Evolutionary conservation across 2,888 invertebrate species (phyloP).

Genomic region (Apamea epomidion): DNA sequence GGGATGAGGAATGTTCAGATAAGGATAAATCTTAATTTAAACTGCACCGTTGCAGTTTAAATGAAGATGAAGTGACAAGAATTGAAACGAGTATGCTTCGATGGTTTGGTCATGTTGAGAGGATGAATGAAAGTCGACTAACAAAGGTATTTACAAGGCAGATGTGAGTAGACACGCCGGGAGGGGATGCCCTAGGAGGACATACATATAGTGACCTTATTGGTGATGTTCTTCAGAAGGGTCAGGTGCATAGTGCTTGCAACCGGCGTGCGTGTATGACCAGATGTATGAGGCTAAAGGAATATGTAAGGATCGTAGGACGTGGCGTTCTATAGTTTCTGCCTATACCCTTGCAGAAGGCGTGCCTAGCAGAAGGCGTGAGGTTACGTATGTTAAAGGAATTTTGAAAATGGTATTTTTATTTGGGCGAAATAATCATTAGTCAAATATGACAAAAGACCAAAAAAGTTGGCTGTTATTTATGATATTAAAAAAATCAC

Average conservation of each 20-base stretch:
- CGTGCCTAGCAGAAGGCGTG: neutral
- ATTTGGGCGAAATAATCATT: neutral
- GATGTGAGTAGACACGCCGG: too few species aligned
- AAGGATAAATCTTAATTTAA: too few species aligned
- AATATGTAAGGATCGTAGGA: too few species aligned
- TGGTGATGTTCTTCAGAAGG: neutral
- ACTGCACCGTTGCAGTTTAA: neutral
- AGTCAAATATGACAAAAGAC: conserved; percentile 10
- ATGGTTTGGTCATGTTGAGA: neutral
- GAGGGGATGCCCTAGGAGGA: too few species aligned
- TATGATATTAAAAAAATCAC: conserved; percentile 2
- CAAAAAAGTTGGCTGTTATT: neutral
- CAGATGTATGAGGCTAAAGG: too few species aligned
- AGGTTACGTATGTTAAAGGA: neutral
- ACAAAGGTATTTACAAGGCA: neutral
- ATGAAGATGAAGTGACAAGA: neutral
- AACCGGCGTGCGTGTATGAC: too few species aligned
- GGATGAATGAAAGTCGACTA: neutral
- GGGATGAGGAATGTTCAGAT: neutral
- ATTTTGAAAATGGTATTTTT: neutral
- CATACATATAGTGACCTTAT: neutral
- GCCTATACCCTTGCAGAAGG: too few species aligned
- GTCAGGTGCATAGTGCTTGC: too few species aligned
- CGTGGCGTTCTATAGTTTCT: neutral
- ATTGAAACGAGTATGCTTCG: neutral